Evolutionary conservation across 1,140 invertebrate species (phyloP).

Genomic region (Delia radicum): DNA sequence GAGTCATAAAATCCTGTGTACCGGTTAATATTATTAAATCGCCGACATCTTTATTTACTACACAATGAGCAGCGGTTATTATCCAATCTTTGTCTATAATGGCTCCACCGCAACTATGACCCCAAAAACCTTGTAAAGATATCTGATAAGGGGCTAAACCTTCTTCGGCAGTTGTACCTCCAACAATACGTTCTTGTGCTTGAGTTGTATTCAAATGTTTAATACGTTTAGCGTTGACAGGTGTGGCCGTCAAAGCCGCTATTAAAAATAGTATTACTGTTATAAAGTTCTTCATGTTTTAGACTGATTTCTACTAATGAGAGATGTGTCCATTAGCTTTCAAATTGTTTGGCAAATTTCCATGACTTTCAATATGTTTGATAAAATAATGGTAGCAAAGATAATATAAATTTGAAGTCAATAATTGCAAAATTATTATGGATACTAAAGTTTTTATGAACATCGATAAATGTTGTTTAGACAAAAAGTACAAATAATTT

Average conservation of each 20-base stretch:
- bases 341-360: no score
- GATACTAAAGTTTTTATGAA: no score
- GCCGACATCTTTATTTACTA: conserved; percentile 15
- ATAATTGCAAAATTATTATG: no score
- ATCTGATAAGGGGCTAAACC: conserved; percentile 54
- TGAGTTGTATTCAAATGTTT: background rate
- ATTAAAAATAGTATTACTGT: background rate
- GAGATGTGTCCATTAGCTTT: background rate
- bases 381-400: no score
- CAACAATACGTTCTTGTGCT: conserved; percentile 40
- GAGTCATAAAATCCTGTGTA: conserved; percentile 31
- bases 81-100: conserved; percentile 49
- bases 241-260: background rate
- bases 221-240: conserved; percentile 30
- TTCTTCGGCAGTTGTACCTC: conserved; percentile 49
- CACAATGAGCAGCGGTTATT: conserved; percentile 56
- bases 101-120: conserved; percentile 54
- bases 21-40: conserved; percentile 35
- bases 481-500: no score
- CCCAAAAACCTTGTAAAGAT: conserved; percentile 40
- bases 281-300: background rate
- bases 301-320: background rate
- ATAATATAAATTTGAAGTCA: background rate
- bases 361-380: no score
- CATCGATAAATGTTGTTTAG: no score